Base-by-base conservation (phyloP, 2,797 vertebrate genomes). In the Carcharodon carcharias region DNA sequence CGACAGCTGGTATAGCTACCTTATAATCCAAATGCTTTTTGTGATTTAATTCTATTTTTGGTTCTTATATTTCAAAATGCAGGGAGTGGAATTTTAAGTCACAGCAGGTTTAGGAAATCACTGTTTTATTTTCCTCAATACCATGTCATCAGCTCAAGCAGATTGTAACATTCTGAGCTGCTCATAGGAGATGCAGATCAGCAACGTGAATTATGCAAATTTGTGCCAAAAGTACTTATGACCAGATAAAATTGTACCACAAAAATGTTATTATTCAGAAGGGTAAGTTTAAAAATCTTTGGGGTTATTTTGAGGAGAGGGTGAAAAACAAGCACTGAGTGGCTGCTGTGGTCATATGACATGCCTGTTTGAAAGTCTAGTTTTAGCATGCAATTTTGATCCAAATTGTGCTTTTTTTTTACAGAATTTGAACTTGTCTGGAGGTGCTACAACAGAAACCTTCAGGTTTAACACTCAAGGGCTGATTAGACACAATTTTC, bases 11-110 rank as follows among this genome's bases (percentile, higher is more conserved):
- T 96, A 97, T 97, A 97, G 96, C 97, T 97, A 80, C 97, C 97
- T 98, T 97, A 98, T 98, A 97, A 97, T 97, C 98, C 98, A 98
- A 98, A 97, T 97, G 98, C 97, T 97, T 97, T 96, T 97, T 97
- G 96, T 97, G 98, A 98, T 98, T 98, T 98, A 97, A 98, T 96
- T 82, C 96, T 97, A 98, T 97, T 97, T 97, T 98, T 98, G 97
- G 97, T 98, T 97, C 96, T 96, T 96, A 97, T 97, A 96, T 91
- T 50, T 96, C 97, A 97, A 97, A 97, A 97, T 97, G 97, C 97
- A 0, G 3, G 96, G 97, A 97, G 21, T 85, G 1, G 40, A 1
- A 85, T 40, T 82, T 82, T 21, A 82, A 45, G n/a, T 85, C 4
- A 12, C n/a, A 82, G 77, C 4, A 11, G 12, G 12, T 40, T 80